A percentile compares a stretch with the other conserved stretches of the same genome.
phyloP scores from a whole-genome alignment of 2,888 invertebrate genomes.

The Patella ulyssiponensis region DNA sequence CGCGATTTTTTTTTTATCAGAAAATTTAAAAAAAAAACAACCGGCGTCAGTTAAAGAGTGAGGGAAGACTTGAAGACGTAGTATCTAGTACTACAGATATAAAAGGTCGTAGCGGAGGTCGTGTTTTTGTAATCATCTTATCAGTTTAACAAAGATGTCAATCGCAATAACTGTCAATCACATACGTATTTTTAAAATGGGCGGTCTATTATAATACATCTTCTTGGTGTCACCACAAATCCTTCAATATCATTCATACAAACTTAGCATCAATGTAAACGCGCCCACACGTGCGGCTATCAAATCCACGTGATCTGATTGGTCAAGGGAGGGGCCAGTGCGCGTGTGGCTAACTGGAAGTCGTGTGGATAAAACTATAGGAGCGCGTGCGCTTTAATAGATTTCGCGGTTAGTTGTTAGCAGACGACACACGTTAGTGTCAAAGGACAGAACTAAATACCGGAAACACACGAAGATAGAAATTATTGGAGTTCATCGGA shows the following conservation, averaged over 20 bases:
- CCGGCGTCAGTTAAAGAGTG: no score
- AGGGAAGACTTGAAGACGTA: no score
- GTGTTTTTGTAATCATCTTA: neutral
- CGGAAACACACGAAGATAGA: neutral
- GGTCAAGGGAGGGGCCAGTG: neutral
- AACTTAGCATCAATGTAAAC: neutral
- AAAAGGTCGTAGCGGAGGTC: no score
- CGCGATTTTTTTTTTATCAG: no score
- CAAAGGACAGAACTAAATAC: neutral
- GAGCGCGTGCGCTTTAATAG: slow-evolving; percentile 5
- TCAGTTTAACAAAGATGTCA: neutral
- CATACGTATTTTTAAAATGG: no score
- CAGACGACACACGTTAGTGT: slow-evolving; percentile 6
- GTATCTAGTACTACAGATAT: no score
- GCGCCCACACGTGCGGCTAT: neutral
- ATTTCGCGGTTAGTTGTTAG: neutral
- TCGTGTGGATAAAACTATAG: slow-evolving; percentile 11
- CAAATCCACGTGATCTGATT: neutral
- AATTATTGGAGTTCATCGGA: no score
- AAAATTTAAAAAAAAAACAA: no score
- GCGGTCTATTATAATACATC: no score
- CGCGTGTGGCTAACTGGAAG: slow-evolving; percentile 2
- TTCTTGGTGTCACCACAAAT: no score
- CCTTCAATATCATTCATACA: no score
- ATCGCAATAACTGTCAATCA: no score